Evolutionary conservation across 2,797 vertebrate genomes (phyloP).

Genomic region (Euphonia xanthogaster): DNA sequence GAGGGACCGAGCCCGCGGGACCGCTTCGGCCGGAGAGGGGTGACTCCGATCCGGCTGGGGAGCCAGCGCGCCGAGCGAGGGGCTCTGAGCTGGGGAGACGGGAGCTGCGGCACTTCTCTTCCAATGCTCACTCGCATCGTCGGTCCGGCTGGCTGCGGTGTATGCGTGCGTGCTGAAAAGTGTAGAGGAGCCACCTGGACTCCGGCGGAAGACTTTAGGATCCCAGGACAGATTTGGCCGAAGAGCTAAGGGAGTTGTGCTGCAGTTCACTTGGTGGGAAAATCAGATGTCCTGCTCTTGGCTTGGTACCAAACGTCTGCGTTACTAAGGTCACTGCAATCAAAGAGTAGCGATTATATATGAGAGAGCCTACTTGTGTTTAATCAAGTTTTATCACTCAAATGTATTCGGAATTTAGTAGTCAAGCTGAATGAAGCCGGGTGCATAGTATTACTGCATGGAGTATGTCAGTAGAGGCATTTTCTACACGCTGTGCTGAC

Average conservation of each 20-base stretch:
- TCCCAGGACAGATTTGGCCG: background rate
- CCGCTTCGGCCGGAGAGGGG: background rate
- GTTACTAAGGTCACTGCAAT: background rate
- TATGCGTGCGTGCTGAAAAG: background rate
- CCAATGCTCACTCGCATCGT: background rate
- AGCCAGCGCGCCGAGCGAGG: background rate
- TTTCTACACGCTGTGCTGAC: background rate
- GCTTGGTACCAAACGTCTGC: background rate
- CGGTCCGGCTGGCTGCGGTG: background rate
- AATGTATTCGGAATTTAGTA: background rate
- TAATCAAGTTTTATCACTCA: background rate
- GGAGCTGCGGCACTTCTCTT: background rate
- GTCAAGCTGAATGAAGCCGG: background rate
- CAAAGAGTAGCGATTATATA: background rate
- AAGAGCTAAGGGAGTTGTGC: conserved; percentile 27
- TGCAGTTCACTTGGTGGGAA: conserved; percentile 41
- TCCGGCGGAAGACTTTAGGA: background rate
- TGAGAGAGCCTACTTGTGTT: background rate
- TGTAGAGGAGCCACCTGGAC: background rate
- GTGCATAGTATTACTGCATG: background rate
- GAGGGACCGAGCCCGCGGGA: background rate
- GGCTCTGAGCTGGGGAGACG: background rate
- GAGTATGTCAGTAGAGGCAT: background rate
- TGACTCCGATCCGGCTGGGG: accelerated
- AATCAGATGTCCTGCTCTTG: conserved; percentile 27